phyloP scores from a whole-genome alignment of 2,797 vertebrate genomes.

The Crenuchus spilurus region DNA sequence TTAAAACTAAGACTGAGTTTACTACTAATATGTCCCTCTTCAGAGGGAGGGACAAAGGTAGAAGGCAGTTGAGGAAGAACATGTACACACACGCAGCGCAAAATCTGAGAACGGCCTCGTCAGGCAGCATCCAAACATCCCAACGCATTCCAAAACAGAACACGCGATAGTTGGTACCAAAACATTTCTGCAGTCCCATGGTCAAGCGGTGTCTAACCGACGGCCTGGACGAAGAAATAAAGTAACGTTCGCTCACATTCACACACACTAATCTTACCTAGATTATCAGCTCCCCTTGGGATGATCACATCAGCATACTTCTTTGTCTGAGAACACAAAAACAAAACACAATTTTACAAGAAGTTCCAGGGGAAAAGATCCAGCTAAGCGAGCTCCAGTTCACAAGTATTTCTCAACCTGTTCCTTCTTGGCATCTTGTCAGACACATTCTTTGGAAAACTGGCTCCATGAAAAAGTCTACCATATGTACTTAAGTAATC shows the following conservation, averaged over 20 bases:
- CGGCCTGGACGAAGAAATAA: conserved; percentile 11
- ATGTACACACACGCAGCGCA: background rate
- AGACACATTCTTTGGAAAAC: background rate
- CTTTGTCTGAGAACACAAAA: conserved; percentile 83
- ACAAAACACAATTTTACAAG: background rate
- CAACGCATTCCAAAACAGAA: conserved; percentile 43
- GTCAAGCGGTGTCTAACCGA: background rate
- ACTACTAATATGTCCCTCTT: too few species aligned
- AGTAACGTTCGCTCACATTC: background rate
- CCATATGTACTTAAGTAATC: background rate
- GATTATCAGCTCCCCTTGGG: conserved; percentile 91
- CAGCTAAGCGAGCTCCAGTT: background rate
- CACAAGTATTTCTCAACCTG: conserved; percentile 11
- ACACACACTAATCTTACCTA: conserved; percentile 79
- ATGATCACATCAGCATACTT: conserved; percentile 96
- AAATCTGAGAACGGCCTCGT: conserved; percentile 36
- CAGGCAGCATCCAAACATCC: conserved; percentile 25
- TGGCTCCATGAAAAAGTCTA: background rate
- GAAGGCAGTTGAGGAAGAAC: conserved; percentile 10
- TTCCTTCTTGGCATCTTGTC: conserved; percentile 17
- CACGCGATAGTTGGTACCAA: conserved; percentile 24
- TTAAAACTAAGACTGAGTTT: too few species aligned
- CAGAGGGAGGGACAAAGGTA: background rate
- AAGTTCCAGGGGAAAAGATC: conserved; percentile 4
- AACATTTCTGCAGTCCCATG: conserved; percentile 43